Percentiles rank a stretch among this genome's conserved stretches.
phyloP scores from a whole-genome alignment of 2,797 vertebrate species.

The Sphaeramia orbicularis region DNA sequence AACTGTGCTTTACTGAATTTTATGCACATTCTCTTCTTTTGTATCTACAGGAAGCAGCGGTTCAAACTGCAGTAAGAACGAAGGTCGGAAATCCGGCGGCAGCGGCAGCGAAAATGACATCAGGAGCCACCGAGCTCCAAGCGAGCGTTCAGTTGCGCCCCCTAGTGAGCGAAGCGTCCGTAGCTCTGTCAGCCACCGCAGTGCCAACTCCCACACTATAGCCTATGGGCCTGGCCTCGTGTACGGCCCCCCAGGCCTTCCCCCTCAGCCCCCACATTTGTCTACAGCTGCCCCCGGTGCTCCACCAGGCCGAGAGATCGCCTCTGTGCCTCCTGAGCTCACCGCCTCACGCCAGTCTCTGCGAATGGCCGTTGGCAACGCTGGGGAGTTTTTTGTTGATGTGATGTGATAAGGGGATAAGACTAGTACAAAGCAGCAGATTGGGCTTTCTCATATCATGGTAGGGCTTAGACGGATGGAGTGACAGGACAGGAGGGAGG shows the following conservation, averaged over 20 bases:
- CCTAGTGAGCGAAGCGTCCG: conserved; percentile 92
- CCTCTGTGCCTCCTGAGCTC: conserved; percentile 95
- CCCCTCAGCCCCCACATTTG: conserved; percentile 88
- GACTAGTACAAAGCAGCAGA: conserved; percentile 50
- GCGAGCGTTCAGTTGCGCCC: conserved; percentile 87
- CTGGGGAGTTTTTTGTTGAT: conserved; percentile 99
- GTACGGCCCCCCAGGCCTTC: conserved; percentile 92
- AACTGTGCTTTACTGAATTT: background rate
- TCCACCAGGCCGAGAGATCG: conserved; percentile 91
- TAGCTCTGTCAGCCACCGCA: conserved; percentile 91
- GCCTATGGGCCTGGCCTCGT: conserved; percentile 83
- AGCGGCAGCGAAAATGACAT: conserved; percentile 93
- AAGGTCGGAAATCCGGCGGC: conserved; percentile 90
- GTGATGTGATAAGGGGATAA: conserved; percentile 91
- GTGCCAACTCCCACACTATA: conserved; percentile 91
- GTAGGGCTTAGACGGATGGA: conserved; percentile 42
- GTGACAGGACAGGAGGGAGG: conserved; percentile 29
- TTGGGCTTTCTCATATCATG: conserved; percentile 42
- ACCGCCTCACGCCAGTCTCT: conserved; percentile 98
- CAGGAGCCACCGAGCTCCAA: conserved; percentile 89
- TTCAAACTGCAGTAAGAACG: conserved; percentile 94
- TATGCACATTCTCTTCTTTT: conserved; percentile 10
- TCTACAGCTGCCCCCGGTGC: conserved; percentile 88
- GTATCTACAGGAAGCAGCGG: conserved; percentile 92
- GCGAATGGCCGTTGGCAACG: conserved; percentile 97